Conservation (phyloP, 64 coral and sea anemone genomes). For the Montipora efflorescens region DNA sequence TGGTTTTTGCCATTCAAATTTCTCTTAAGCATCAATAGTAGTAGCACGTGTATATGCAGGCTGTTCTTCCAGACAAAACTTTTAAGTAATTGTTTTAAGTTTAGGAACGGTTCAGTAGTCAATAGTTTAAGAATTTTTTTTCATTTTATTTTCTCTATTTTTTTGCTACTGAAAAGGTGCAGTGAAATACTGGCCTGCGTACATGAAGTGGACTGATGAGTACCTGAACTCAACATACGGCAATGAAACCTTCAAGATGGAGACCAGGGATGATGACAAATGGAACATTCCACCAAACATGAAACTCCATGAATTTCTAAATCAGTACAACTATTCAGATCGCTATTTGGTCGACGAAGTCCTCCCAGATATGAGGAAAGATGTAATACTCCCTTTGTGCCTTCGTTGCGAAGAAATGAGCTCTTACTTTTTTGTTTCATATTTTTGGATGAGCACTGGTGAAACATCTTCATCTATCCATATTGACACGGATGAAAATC, state of each 20-base stretch:
- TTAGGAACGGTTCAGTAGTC: too few species aligned
- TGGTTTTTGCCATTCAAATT: too few species aligned
- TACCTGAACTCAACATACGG: conserved; percentile 87
- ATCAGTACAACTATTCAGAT: conserved; percentile 75
- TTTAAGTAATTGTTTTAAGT: too few species aligned
- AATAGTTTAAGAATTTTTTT: too few species aligned
- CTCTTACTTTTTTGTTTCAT: conserved; percentile 97
- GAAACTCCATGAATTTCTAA: conserved; percentile 76
- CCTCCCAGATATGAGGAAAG: conserved; percentile 88
- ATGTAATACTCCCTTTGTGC: conserved; percentile 83
- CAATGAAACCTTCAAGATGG: conserved; percentile 77
- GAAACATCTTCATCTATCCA: conserved; percentile 93
- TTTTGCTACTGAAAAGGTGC: conserved; percentile 60
- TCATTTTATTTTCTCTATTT: not conserved
- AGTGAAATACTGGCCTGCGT: conserved; percentile 93
- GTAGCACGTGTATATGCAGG: too few species aligned
- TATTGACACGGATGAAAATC: conserved; percentile 95
- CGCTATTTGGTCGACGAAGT: conserved; percentile 95
- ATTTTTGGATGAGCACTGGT: conserved; percentile 96
- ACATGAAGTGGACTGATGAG: conserved; percentile 94
- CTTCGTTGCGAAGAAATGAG: conserved; percentile 97
- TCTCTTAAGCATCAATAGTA: too few species aligned
- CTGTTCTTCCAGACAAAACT: too few species aligned
- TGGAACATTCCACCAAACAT: conserved; percentile 73
- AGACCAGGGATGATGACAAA: conserved; percentile 98